Evolutionary conservation across 2,888 invertebrate species (phyloP), one percentile per base, ranked within the genome.

Genomic region (Villa cingulata): DNA sequence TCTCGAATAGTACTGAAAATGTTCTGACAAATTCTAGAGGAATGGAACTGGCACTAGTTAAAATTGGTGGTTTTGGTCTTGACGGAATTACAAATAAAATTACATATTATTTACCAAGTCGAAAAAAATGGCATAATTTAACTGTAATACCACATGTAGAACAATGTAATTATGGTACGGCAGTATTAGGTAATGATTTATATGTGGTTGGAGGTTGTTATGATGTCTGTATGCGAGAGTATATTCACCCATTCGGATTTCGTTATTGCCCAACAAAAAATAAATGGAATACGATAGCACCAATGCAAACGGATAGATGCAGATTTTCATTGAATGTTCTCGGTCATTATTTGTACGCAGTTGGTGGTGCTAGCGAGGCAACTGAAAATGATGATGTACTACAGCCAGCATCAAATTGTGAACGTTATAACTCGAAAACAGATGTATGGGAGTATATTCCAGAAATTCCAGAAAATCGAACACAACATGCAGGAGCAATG

Each of bases 131-230:
- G 80, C 72, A 76, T 54, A 73, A 75, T 54, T 62, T 83, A 27
- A 81, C 83, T 4, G 73, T 74, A 37, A 82, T 83, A 55, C 83
- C 83, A 1, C 81, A 83, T 58, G 77, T 83, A 7, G 81, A 82
- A 57, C 82, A 83, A 61, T 81, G 81, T 61, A 81, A 82, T 61
- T 83, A 80, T 63, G 83, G 83, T 2, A 76, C 79, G 9, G 76
- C 79, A 9, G 81, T 82, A 1, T 65, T 80, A 12, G 74, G 78
- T 51, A 83, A 83, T 59, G 75, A 79, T 56, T 67, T 83, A 15
- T 83, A 77, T 58, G 75, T 83, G 4, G 75, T 82, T 15, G 83
- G 83, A 15, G 83, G 83, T 1, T 81, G 82, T 55, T 83, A 81
- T 58, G 81, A 82, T 63, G 78, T 80, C 43, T 74, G 73, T 29